Evolutionary conservation across 2,797 vertebrate species (phyloP), one percentile per base, ranked within the genome.

Genomic region (Champsocephalus esox): DNA sequence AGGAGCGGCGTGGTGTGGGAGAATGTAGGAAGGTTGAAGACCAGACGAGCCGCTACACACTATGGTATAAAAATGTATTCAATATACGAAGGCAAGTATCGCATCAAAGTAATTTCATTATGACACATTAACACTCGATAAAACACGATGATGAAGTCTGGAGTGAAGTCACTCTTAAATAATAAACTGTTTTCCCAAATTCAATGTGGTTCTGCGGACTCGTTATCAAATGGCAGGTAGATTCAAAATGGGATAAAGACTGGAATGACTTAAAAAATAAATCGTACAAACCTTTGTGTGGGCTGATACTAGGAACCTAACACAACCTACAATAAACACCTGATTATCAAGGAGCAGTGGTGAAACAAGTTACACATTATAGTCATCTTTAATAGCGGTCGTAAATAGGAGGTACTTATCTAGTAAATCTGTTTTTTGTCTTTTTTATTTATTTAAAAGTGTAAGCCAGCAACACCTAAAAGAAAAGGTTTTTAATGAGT

Each of bases 391-490:
- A 13, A 51, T 4, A 28, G 24, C 52, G 1, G 17, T 12, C 12
- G 11, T 13, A 63, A 63, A 54, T 54, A 54, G 12, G 56, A 48
- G 60, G 28, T 55, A 24, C 50, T 48, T 24, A n/a, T 62, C 41
- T 56, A 16, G 17, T 34, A 17, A 52, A 7, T 11, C 3, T 54
- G 41, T 46, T 58, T 44, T 13, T 14, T 11, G 9, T 12, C 7
- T 12, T 2, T 44, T 44, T 45, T 19, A 14, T 45, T 13, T 21
- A 17, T 11, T 38, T 48, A 14, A 9, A 34, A n/a, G 17, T 34
- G 8, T 49, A 57, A 8, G 17, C 17, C 56, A 41, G 45, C 7
- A 13, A 38, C 19, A 38, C n/a, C 32, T 38, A 12, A 50, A 41
- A 12, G 12, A 64, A 4, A 14, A 50, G 6, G 1, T 38, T 38